Base-by-base conservation (phyloP, 1,140 invertebrate species). In the Lanistes nyassanus region DNA sequence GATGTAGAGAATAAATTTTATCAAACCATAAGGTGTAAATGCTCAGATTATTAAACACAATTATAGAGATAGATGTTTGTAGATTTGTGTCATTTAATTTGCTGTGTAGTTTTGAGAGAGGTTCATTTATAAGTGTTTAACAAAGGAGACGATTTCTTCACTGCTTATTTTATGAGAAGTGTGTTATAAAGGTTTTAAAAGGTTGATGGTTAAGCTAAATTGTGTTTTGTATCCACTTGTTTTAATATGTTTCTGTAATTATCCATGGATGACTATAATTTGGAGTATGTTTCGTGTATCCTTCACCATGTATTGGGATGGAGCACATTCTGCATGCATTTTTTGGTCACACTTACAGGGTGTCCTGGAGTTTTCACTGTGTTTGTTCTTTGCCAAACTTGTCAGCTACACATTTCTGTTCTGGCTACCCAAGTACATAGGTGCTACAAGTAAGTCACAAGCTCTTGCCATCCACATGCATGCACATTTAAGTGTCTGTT, bases 321-420 rank as follows among this genome's bases (percentile, higher is more conserved):
- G 23, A 53, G 13, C 51, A 23, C 29, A 60, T n/a, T 9, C 56
- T 60, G n/a, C 9, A 67, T 67, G 65, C 19, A 31, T 31, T 13
- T 42, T 16, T 67, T 67, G 2, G 73, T 80, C 74, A 69, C 75
- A 86, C n/a, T n/a, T 92, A 72, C 84, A 93, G 92, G 97, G 97
- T 31, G 97, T 99, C 2, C 83, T 97, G 5, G 97, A 98, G 89
- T 99, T 96, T 90, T 97, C 97, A 0, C 85, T 98, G 3, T 96
- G 95, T 53, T 90, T 99, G 47, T 98, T 99, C 88, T 99, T 99
- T 90, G 95, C 96, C n/a, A 99, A 99, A 90, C 91, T 98, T 9
- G 97, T 99, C 70, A 97, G 95, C 86, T 99, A 99, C 86, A 98
- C 97, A 74, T 99, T 99, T 90, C 92, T 99, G 19, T 98, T 95